Conservation (phyloP, 2,797 vertebrate genomes). For the Peromyscus attwateri region DNA sequence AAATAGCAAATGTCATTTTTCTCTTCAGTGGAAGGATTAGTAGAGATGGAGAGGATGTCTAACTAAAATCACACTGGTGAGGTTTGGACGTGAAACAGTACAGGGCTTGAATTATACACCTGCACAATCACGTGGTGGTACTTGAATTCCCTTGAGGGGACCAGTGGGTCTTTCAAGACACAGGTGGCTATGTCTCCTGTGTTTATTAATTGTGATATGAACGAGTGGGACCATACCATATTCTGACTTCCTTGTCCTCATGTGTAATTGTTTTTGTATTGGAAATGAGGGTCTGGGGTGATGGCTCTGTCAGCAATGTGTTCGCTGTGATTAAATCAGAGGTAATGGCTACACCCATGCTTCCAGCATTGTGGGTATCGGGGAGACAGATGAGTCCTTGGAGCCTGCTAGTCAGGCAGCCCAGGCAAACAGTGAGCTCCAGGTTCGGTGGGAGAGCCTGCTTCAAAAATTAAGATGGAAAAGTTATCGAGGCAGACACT, state of each 20-base stretch:
- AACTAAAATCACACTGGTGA: not conserved
- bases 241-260: not conserved
- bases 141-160: not conserved
- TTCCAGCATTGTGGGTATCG: not conserved
- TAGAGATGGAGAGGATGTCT: not conserved
- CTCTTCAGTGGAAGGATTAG: not conserved
- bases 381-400: not conserved
- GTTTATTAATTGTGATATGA: not conserved
- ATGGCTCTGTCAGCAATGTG: not conserved
- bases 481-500: not conserved
- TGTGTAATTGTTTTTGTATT: not conserved
- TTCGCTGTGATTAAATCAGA: not conserved
- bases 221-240: not conserved
- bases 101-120: not conserved
- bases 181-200: not conserved
- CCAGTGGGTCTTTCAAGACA: not conserved
- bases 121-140: not conserved
- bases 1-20: constrained; percentile 36
- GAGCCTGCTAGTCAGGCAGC: not conserved
- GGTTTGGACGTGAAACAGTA: not conserved
- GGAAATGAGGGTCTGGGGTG: not conserved
- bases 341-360: not conserved
- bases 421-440: not conserved
- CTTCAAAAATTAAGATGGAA: not conserved
- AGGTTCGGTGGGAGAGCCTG: not conserved